Conservation (phyloP, 2,113 vertebrate genomes). For the Forbesichthys agassizii region DNA sequence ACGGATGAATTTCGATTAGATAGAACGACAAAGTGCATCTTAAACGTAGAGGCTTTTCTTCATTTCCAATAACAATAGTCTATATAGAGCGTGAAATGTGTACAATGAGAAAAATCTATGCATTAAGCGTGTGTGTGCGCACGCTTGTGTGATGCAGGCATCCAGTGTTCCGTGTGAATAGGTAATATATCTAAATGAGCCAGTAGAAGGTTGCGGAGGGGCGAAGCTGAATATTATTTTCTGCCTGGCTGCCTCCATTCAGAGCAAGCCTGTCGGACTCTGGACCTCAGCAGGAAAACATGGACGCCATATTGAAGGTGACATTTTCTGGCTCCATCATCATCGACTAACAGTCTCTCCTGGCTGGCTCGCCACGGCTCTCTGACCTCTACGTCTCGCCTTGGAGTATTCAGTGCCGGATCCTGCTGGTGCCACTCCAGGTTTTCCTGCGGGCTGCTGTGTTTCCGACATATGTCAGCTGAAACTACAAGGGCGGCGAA, state of each 20-base stretch:
- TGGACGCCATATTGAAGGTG: too few species aligned
- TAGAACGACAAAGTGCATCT: constrained; percentile 52
- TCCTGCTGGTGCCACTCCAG: too few species aligned
- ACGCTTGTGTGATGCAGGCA: constrained; percentile 18
- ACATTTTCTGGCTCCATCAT: too few species aligned
- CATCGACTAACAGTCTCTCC: too few species aligned
- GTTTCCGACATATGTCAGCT: too few species aligned
- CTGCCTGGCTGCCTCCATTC: constrained; percentile 45
- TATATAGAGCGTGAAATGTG: constrained; percentile 54
- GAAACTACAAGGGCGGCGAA: too few species aligned
- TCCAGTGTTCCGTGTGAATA: constrained; percentile 37
- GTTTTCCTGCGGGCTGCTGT: too few species aligned
- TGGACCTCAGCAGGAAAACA: too few species aligned
- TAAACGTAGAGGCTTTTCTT: constrained; percentile 51
- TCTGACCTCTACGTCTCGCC: too few species aligned
- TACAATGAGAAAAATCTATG: not conserved
- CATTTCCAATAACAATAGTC: constrained; percentile 50
- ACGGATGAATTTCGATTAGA: constrained; percentile 53
- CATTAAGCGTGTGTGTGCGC: constrained; percentile 19
- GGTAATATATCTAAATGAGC: constrained; percentile 55
- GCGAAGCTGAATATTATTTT: constrained; percentile 67
- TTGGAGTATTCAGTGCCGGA: too few species aligned
- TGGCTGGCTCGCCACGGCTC: too few species aligned
- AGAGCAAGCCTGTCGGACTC: not conserved
- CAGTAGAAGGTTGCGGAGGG: constrained; percentile 55